Conservation (phyloP, 2,113 vertebrate genomes). For the Mirza zaza region DNA sequence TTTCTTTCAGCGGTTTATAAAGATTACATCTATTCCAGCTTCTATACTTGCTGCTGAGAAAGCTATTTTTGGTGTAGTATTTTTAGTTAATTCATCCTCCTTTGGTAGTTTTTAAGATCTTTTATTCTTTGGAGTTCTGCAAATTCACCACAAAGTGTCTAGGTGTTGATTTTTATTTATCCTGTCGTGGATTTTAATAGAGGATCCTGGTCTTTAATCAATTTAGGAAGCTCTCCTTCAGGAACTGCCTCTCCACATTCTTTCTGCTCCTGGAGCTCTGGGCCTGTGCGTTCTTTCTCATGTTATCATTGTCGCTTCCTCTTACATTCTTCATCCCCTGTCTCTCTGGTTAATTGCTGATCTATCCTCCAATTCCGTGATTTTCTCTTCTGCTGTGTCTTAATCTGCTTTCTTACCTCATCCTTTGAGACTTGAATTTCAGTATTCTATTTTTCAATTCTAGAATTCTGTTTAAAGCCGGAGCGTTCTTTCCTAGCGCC, state of each 20-base stretch:
- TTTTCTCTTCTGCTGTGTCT: slow-evolving; percentile 20
- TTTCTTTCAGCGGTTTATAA: background rate
- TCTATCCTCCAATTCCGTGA: background rate
- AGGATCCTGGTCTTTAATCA: background rate
- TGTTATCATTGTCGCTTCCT: background rate
- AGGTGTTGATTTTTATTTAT: background rate
- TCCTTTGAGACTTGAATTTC: background rate
- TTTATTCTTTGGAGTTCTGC: background rate
- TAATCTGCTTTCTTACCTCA: background rate
- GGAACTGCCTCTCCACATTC: background rate
- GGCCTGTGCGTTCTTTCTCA: background rate
- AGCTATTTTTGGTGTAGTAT: background rate
- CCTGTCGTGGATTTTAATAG: background rate
- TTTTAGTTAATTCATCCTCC: background rate
- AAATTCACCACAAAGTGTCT: background rate
- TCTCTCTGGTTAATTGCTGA: background rate
- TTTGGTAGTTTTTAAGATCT: background rate
- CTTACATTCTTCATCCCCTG: background rate
- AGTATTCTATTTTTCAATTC: background rate
- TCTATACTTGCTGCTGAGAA: background rate
- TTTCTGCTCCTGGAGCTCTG: background rate
- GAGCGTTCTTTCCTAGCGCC: background rate
- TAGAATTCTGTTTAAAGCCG: background rate
- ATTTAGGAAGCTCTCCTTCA: background rate
- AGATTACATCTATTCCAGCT: background rate